Evolutionary conservation across 2,888 invertebrate genomes (phyloP).

Genomic region (Heliconius hortense): DNA sequence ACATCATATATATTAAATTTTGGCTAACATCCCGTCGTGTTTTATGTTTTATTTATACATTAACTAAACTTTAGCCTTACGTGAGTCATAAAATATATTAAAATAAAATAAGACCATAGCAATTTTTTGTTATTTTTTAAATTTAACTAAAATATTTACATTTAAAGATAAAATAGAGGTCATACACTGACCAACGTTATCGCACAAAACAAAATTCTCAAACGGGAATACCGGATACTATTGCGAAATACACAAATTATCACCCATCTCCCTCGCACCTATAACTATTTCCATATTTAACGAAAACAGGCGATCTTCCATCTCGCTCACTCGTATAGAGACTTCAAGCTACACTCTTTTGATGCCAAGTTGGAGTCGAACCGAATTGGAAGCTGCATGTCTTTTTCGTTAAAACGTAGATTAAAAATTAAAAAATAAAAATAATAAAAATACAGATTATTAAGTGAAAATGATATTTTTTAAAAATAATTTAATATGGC

Average conservation of each 20-base stretch:
- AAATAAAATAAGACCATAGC: too few relatives aligned
- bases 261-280: conserved; percentile 55
- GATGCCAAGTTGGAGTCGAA: conserved; percentile 68
- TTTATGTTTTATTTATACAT: too few relatives aligned
- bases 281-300: conserved; percentile 35
- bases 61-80: too few relatives aligned
- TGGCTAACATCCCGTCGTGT: too few relatives aligned
- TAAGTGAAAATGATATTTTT: conserved; percentile 53
- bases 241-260: conserved; percentile 50
- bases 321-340: conserved; percentile 54
- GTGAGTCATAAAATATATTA: too few relatives aligned
- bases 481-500: conserved; percentile 51
- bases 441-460: conserved; percentile 8
- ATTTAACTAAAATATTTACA: conserved; percentile 32
- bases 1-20: too few relatives aligned
- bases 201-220: conserved; percentile 61
- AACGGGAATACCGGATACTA: conserved; percentile 76
- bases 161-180: conserved; percentile 55
- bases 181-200: conserved; percentile 59
- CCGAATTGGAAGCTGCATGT: conserved; percentile 58
- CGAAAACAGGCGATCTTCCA: conserved; percentile 49
- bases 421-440: background rate
- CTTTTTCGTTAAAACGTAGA: conserved; percentile 39
- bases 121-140: background rate
- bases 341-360: conserved; percentile 59